Base-by-base conservation (phyloP, 2,888 invertebrate species). In the Latheticus oryzae region DNA sequence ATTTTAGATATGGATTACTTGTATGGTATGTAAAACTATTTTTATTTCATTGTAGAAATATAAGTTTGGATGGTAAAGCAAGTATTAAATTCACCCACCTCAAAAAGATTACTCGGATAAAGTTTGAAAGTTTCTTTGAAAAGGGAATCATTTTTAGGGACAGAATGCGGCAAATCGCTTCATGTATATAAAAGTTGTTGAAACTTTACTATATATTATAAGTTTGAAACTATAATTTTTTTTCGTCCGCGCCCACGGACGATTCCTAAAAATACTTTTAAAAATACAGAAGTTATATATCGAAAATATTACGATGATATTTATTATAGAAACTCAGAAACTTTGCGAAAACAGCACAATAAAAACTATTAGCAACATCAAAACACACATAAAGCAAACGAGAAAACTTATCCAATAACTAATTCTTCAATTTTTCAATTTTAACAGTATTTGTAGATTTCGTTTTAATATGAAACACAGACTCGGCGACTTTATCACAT, bases 331-430 rank as follows among this genome's bases (percentile, higher is more conserved):
- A 63, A 62, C 52, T 64, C 61, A 58, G 59, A 50, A 62, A 65
- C 58, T 64, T 57, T 57, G 43, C 53, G 63, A 66, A 63, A 67
- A 66, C 68, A 65, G 63, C 68, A 62, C 64, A 69, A 71, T 71
- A 67, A 72, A 71, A 70, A 65, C 64, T 66, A 63, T 61, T 66
- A 70, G 69, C 69, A 69, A 70, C 68, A 67, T 65, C 65, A 60
- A 64, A 73, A 70, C 68, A 70, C 61, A 70, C 66, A 70, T 69
- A 69, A 72, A 73, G 67, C 65, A 67, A 71, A 71, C 68, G 69
- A 70, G 68, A 70, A 72, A 72, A 73, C 68, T 73, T 73, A 68
- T 71, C 70, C 70, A 71, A 70, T 71, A 70, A 68, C 67, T 70
- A 72, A 70, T 70, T 69, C 66, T 60, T 62, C 67, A 64, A 69